These are phyloP conservation scores for Tinea pellionella DNA, from an alignment of 2,888 invertebrate species.

Conservation along the genomic window DNA sequence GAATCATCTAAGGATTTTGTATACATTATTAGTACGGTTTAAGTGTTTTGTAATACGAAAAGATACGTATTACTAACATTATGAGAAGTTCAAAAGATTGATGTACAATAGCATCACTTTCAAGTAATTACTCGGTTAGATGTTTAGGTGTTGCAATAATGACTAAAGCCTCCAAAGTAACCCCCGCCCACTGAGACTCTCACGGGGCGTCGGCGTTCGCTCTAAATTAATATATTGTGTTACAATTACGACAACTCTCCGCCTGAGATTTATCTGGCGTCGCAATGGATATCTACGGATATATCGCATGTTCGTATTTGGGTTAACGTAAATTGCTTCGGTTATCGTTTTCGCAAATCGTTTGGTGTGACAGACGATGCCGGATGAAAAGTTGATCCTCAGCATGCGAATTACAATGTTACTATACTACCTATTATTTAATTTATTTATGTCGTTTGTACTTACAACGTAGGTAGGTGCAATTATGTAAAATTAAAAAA, in stretches of 20 bases:
- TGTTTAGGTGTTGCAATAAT: constrained; percentile 15
- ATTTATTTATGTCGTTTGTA: neutral
- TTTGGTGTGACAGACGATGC: constrained; percentile 18
- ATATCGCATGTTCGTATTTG: constrained; percentile 31
- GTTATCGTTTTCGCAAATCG: constrained; percentile 36
- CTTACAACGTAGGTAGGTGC: neutral
- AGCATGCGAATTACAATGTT: constrained; percentile 4
- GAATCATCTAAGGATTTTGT: neutral
- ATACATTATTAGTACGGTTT: neutral
- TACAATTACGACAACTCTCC: constrained; percentile 26
- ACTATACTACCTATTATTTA: neutral
- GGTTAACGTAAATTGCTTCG: constrained; percentile 36
- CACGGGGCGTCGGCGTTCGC: constrained; percentile 33
- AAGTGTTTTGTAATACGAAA: neutral
- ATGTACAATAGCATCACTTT: neutral
- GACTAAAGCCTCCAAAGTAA: neutral
- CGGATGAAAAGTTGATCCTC: constrained; percentile 15
- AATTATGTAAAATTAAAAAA: neutral
- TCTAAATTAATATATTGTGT: constrained; percentile 47
- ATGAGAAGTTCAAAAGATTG: neutral
- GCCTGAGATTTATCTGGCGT: constrained; percentile 19
- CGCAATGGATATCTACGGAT: constrained; percentile 31
- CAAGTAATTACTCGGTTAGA: neutral
- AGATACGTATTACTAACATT: neutral
- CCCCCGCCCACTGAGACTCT: constrained; percentile 25